These are phyloP conservation scores for Eustalomyia histrio DNA, from an alignment of 2,888 invertebrate genomes.

Conservation along the genomic window DNA sequence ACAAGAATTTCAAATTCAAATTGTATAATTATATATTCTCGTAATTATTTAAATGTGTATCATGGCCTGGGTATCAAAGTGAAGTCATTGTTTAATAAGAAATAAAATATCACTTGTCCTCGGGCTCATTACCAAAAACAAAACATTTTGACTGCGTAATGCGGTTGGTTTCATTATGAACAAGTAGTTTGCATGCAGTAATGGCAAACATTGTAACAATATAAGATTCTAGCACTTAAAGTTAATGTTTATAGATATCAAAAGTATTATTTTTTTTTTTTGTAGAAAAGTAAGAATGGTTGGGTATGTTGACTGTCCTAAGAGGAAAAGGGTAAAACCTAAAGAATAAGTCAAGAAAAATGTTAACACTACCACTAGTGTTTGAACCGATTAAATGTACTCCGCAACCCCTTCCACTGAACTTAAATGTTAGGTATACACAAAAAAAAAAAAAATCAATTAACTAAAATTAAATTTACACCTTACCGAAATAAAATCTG, in stretches of 20 bases:
- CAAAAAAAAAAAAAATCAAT: too few relatives aligned
- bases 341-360: too few relatives aligned
- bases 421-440: too few relatives aligned
- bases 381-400: too few relatives aligned
- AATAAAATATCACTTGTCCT: conserved; percentile 56
- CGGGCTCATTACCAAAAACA: conserved; percentile 20
- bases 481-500: too few relatives aligned
- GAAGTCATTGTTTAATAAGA: conserved; percentile 59
- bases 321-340: too few relatives aligned
- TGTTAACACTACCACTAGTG: too few relatives aligned
- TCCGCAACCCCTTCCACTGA: too few relatives aligned
- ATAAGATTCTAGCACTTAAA: not conserved
- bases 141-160: conserved; percentile 14
- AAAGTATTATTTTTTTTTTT: not conserved
- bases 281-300: too few relatives aligned
- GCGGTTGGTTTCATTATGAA: not conserved
- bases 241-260: not conserved
- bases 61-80: conserved; percentile 47
- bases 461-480: too few relatives aligned
- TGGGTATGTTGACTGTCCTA: too few relatives aligned
- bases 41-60: conserved; percentile 51
- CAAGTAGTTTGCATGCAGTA: not conserved
- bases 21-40: conserved; percentile 54
- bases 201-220: conserved; percentile 1
- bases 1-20: conserved; percentile 48